Evolutionary conservation across 2,797 vertebrate genomes (phyloP).

Genomic region (Scomberomorus guttatus): DNA sequence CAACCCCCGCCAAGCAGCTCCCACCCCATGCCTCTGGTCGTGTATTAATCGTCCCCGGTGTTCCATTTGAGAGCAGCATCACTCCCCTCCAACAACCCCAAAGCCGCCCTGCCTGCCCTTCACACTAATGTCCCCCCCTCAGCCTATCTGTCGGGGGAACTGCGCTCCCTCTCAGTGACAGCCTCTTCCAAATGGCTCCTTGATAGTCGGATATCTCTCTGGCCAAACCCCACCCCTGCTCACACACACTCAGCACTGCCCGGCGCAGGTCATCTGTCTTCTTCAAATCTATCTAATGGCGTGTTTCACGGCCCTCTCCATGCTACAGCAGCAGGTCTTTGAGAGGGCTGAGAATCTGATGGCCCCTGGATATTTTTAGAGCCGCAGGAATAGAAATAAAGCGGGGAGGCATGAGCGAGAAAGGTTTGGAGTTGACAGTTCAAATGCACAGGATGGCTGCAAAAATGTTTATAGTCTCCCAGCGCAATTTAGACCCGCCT

Average conservation of each 20-base stretch:
- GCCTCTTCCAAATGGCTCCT: constrained; percentile 71
- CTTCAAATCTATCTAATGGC: constrained; percentile 74
- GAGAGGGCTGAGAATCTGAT: constrained; percentile 62
- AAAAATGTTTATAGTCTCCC: constrained; percentile 74
- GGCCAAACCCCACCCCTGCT: constrained; percentile 45
- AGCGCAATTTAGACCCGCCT: constrained; percentile 46
- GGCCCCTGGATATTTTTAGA: constrained; percentile 83
- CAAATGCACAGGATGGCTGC: constrained; percentile 39
- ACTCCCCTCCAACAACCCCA: constrained; percentile 31
- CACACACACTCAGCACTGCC: constrained; percentile 16
- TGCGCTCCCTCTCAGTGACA: constrained; percentile 65
- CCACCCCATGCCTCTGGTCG: constrained; percentile 52
- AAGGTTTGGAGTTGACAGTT: not conserved
- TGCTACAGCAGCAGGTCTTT: constrained; percentile 56
- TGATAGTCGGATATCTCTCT: constrained; percentile 72
- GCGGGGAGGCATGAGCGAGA: constrained; percentile 18
- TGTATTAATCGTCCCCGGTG: constrained; percentile 66
- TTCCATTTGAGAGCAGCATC: constrained; percentile 41
- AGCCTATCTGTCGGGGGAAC: constrained; percentile 51
- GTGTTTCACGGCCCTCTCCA: constrained; percentile 58
- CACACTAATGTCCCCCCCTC: constrained; percentile 43
- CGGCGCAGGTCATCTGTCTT: constrained; percentile 70
- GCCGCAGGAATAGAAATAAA: constrained; percentile 68
- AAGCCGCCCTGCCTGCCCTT: constrained; percentile 36
- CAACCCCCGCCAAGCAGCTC: constrained; percentile 9